Percentiles rank a stretch among this genome's conserved stretches.
Evolutionary conservation across 2,113 vertebrate species (phyloP).

Genomic region (Polypterus bichir): DNA sequence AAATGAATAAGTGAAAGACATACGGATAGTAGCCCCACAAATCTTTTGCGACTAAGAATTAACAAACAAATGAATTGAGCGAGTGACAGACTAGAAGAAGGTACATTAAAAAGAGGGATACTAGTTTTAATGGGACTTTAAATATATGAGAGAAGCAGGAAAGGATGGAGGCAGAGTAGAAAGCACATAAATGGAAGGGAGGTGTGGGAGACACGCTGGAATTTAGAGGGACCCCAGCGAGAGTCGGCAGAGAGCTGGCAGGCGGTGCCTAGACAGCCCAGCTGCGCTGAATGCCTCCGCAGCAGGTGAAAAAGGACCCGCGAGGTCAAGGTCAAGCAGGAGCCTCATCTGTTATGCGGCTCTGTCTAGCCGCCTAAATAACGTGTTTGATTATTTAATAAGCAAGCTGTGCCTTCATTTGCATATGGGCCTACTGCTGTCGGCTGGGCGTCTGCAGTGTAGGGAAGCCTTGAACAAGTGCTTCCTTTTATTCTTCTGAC

Average conservation of each 20-base stretch:
- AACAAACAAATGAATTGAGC: too few species aligned
- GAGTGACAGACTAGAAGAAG: too few species aligned
- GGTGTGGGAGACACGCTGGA: constrained; percentile 23
- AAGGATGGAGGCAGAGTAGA: constrained; percentile 30
- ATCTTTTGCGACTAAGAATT: too few species aligned
- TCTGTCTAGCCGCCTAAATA: constrained; percentile 33
- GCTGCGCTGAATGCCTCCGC: constrained; percentile 54
- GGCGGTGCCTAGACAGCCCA: constrained; percentile 52
- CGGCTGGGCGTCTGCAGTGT: too few species aligned
- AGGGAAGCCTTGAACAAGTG: too few species aligned
- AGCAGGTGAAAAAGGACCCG: constrained; percentile 46
- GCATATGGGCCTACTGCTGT: constrained; percentile 3
- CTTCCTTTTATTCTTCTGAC: too few species aligned
- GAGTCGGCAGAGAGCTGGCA: constrained; percentile 37
- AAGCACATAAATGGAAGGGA: constrained; percentile 52
- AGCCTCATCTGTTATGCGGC: constrained; percentile 27
- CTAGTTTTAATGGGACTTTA: too few species aligned
- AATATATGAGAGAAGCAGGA: constrained; percentile 7
- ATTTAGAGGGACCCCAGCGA: constrained; percentile 20
- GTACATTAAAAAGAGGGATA: too few species aligned
- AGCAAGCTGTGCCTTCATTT: constrained; percentile 39
- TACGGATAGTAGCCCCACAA: too few species aligned
- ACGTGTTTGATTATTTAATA: constrained; percentile 48
- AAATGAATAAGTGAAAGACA: too few species aligned
- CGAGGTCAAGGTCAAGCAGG: constrained; percentile 64